Percentiles rank a stretch among this genome's conserved stretches.
Conservation (phyloP, 1,140 invertebrate genomes). For the Drusus annulatus region DNA sequence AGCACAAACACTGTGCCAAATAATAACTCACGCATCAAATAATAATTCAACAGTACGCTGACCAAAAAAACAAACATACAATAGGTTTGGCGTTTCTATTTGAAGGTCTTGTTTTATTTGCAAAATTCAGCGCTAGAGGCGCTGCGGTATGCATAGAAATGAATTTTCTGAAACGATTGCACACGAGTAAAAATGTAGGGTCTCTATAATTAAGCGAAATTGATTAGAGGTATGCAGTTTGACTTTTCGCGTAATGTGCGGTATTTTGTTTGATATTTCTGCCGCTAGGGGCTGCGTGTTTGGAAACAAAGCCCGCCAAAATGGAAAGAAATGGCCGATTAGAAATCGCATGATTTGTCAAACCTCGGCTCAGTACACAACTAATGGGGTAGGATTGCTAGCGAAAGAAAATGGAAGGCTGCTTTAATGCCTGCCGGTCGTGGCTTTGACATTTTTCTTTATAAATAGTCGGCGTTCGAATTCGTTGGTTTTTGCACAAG, state of each 20-base stretch:
- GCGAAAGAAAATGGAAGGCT: slow-evolving; percentile 4
- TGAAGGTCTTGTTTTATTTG: background rate
- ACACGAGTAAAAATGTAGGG: background rate
- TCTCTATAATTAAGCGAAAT: background rate
- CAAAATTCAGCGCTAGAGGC: too few relatives aligned
- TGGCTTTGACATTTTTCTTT: slow-evolving; percentile 25
- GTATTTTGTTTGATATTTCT: background rate
- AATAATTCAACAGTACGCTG: background rate
- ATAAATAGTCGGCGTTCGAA: slow-evolving; percentile 4
- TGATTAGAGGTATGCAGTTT: background rate
- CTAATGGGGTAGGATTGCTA: background rate
- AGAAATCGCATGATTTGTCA: slow-evolving; percentile 7
- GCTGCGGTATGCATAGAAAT: too few relatives aligned
- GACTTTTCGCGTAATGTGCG: background rate
- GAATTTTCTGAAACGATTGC: too few relatives aligned
- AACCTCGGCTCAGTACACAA: background rate
- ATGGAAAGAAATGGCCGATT: background rate
- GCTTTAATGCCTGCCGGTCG: background rate
- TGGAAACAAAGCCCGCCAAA: background rate
- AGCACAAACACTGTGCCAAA: background rate
- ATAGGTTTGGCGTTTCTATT: background rate
- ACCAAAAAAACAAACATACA: background rate
- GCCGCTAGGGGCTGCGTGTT: background rate
- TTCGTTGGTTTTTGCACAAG: background rate
- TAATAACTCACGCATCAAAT: background rate